Evolutionary conservation across 2,797 vertebrate species (phyloP).

Genomic region (Luscinia megarhynchos): DNA sequence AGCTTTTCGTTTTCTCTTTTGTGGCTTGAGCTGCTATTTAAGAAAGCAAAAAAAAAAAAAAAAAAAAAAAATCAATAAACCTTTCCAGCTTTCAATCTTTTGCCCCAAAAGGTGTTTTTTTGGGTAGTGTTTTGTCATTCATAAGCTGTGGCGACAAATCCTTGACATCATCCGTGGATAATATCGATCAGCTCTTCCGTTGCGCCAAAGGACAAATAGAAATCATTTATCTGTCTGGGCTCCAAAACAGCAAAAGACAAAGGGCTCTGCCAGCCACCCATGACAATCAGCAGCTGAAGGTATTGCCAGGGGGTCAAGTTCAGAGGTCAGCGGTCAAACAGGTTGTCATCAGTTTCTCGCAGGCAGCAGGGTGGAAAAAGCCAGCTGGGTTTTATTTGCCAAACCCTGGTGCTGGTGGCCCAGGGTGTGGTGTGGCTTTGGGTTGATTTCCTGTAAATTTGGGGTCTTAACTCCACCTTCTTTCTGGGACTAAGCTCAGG

Average conservation of each 20-base stretch:
- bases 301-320: constrained; percentile 88
- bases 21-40: constrained; percentile 93
- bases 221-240: constrained; percentile 94
- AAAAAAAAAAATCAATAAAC: constrained; percentile 89
- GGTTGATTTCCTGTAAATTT: background rate
- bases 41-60: constrained; percentile 76
- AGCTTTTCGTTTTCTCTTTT: constrained; percentile 91
- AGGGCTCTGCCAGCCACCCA: constrained; percentile 81
- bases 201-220: constrained; percentile 94
- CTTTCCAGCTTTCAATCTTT: constrained; percentile 95
- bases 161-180: constrained; percentile 95
- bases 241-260: constrained; percentile 87
- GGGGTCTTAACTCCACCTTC: background rate
- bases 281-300: constrained; percentile 90
- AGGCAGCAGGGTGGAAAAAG: constrained; percentile 77
- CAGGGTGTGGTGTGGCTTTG: rapidly evolving
- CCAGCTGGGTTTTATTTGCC: constrained; percentile 84
- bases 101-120: constrained; percentile 89
- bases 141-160: constrained; percentile 97
- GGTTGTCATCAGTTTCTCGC: constrained; percentile 84
- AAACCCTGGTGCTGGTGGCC: background rate
- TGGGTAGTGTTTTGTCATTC: constrained; percentile 93
- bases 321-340: constrained; percentile 86
- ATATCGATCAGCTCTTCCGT: constrained; percentile 95
- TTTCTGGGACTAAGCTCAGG: rapidly evolving